These are phyloP conservation scores for Ischnura elegans DNA, from an alignment of 2,888 invertebrate species.

Conservation along the genomic window DNA sequence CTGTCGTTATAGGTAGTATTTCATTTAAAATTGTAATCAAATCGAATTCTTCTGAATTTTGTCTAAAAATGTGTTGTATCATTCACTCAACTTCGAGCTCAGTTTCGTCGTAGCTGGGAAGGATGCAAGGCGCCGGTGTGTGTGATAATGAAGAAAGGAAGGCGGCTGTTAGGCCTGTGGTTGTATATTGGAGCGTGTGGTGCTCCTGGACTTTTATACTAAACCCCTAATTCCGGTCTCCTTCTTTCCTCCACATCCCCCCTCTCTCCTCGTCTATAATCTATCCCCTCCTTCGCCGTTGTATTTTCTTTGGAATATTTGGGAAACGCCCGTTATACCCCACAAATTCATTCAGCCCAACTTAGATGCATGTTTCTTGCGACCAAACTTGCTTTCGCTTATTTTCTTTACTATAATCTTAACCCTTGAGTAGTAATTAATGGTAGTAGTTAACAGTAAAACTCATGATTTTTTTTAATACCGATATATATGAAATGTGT, in stretches of 20 bases:
- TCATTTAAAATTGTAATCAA: no score
- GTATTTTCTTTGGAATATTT: constrained; percentile 21
- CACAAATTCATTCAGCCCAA: neutral
- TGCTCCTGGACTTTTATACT: constrained; percentile 2
- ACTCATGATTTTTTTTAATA: no score
- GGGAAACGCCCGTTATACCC: neutral
- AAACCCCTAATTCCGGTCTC: neutral
- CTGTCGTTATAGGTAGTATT: no score
- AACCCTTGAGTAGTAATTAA: no score
- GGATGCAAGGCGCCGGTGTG: neutral
- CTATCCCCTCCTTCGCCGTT: neutral
- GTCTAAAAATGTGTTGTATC: no score
- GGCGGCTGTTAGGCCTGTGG: neutral
- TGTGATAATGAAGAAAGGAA: neutral
- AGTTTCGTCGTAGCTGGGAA: neutral
- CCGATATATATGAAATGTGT: no score
- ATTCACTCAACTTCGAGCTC: no score
- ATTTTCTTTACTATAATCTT: no score
- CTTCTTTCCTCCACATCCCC: neutral
- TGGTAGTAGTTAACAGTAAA: no score
- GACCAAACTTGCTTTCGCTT: no score
- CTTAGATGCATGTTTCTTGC: no score
- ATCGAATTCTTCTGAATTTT: no score
- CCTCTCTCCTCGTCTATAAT: neutral
- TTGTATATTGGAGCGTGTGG: neutral